phyloP scores from a whole-genome alignment of 2,888 invertebrate genomes.

The Philopedon plagiatum region DNA sequence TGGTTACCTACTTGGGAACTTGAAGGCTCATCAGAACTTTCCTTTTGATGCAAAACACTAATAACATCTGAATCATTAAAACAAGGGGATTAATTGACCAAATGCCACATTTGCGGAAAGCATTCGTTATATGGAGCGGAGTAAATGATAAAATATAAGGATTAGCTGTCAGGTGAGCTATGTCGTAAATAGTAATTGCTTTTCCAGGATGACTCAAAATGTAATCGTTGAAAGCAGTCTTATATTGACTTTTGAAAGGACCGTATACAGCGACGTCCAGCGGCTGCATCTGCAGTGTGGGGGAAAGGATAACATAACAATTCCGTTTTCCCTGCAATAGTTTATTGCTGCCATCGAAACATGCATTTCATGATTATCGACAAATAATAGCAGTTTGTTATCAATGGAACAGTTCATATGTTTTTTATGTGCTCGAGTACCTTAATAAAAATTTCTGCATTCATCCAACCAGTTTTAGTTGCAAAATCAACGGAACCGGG shows the following conservation, averaged over 20 bases:
- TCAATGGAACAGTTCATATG: neutral
- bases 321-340: conserved; percentile 19
- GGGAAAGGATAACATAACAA: conserved; percentile 11
- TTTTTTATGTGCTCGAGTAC: conserved; percentile 33
- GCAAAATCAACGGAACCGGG: conserved; percentile 38
- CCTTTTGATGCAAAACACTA: too few relatives aligned
- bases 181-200: neutral
- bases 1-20: too few relatives aligned
- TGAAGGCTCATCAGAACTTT: too few relatives aligned
- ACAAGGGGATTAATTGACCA: neutral
- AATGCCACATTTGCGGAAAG: too few relatives aligned
- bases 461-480: conserved; percentile 49
- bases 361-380: conserved; percentile 20
- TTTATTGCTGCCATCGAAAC: conserved; percentile 14
- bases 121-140: too few relatives aligned
- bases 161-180: neutral
- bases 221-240: too few relatives aligned
- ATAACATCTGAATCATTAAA: too few relatives aligned
- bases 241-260: too few relatives aligned
- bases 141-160: too few relatives aligned
- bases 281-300: neutral
- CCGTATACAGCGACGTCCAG: too few relatives aligned
- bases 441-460: neutral
- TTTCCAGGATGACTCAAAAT: neutral
- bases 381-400: neutral